Conservation (phyloP, 2,797 vertebrate species). For the Sebastes alutus region DNA sequence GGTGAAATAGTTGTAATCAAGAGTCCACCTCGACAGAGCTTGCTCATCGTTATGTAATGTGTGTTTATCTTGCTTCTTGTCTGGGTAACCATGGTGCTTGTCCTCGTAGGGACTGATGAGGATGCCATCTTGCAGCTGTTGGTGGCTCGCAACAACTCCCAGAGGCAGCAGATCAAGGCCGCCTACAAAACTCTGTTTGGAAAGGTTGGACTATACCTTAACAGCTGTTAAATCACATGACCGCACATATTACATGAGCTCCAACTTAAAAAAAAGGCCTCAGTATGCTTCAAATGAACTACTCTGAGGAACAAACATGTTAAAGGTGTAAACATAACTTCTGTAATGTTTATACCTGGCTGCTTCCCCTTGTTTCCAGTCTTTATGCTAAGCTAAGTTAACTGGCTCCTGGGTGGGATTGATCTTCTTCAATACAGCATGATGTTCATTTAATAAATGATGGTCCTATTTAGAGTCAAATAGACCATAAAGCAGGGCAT, state of each 20-base stretch:
- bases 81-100: conserved; percentile 45
- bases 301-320: not conserved
- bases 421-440: not conserved
- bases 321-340: not conserved
- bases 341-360: not conserved
- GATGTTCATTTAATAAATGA: no score
- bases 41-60: not conserved
- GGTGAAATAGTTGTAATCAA: not conserved
- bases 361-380: not conserved
- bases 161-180: conserved; percentile 90
- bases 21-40: not conserved
- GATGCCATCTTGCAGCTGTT: conserved; percentile 88
- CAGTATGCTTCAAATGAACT: not conserved
- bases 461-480: no score
- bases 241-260: not conserved
- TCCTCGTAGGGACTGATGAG: conserved; percentile 90
- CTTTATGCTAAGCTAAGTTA: not conserved
- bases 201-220: conserved; percentile 81
- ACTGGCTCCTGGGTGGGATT: not conserved
- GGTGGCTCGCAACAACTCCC: conserved; percentile 87
- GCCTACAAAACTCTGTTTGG: conserved; percentile 93
- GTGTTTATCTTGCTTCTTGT: not conserved
- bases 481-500: no score
- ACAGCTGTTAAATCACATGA: not conserved
- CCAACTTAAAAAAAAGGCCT: not conserved